phyloP scores from a whole-genome alignment of 2,797 vertebrate species.

The Odontamblyopus lacepedii region DNA sequence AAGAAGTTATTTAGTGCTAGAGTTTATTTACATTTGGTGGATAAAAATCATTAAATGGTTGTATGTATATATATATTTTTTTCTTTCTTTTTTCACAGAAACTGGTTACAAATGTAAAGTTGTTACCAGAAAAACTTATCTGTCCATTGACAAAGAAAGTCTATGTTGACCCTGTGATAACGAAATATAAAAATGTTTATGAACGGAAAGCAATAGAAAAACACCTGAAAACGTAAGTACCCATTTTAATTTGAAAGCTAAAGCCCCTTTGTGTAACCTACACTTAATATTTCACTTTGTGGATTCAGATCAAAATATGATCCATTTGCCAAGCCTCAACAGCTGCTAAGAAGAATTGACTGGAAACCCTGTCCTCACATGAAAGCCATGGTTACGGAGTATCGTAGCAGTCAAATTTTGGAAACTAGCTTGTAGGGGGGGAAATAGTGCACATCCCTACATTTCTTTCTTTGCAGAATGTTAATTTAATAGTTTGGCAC shows the following conservation, averaged over 20 bases:
- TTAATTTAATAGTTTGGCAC: too few relatives aligned
- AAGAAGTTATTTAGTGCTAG: too few relatives aligned
- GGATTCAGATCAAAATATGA: background rate
- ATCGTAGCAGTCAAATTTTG: background rate
- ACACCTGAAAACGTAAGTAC: slow-evolving; percentile 50
- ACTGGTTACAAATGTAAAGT: slow-evolving; percentile 35
- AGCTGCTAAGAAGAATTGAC: background rate
- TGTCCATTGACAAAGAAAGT: slow-evolving; percentile 63
- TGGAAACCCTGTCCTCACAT: slow-evolving; percentile 3
- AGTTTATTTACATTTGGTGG: too few relatives aligned
- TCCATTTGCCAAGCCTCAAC: background rate
- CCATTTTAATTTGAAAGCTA: too few relatives aligned
- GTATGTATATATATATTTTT: too few relatives aligned
- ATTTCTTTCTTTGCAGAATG: too few relatives aligned
- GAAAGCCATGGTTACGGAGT: background rate
- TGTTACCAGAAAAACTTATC: slow-evolving; percentile 50
- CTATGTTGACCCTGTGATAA: slow-evolving; percentile 66
- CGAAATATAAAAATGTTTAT: slow-evolving; percentile 42
- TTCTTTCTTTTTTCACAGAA: slow-evolving; percentile 29
- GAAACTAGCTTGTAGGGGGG: background rate
- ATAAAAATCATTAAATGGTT: too few relatives aligned
- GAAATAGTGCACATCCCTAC: too few relatives aligned
- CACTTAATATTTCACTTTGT: background rate
- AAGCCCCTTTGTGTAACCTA: too few relatives aligned
- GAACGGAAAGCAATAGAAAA: slow-evolving; percentile 63